A percentile compares a stretch with the other conserved stretches of the same genome.
Evolutionary conservation across 2,113 vertebrate genomes (phyloP).

Genomic region (Mugil cephalus): DNA sequence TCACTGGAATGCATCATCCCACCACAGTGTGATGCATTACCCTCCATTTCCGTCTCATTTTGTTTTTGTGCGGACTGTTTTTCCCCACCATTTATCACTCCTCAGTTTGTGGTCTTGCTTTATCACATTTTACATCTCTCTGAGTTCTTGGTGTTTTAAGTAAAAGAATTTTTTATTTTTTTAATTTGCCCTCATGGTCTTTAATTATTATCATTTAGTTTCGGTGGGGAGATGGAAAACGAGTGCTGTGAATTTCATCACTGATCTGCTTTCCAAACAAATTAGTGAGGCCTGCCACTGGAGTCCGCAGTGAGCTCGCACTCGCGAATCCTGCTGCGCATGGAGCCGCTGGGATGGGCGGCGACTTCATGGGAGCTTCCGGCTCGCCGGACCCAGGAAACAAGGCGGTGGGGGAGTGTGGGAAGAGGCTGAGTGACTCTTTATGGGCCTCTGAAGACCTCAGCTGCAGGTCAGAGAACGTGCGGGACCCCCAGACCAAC

Average conservation of each 20-base stretch:
- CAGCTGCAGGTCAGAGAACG: conserved; percentile 21
- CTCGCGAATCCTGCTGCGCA: conserved; percentile 35
- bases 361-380: conserved; percentile 51
- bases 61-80: conserved; percentile 24
- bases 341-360: conserved; percentile 1
- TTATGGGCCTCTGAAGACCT: conserved; percentile 70
- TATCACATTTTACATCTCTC: conserved; percentile 29
- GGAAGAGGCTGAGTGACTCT: conserved; percentile 64
- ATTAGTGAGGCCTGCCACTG: conserved; percentile 60
- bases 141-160: conserved; percentile 12
- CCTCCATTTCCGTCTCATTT: conserved; percentile 50
- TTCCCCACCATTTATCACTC: conserved; percentile 16
- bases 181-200: conserved; percentile 3
- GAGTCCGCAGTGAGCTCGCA: conserved; percentile 24
- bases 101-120: conserved; percentile 32
- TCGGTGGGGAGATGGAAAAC: conserved; percentile 66
- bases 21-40: conserved; percentile 32
- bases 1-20: conserved; percentile 61
- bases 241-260: conserved; percentile 72
- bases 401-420: conserved; percentile 36
- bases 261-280: conserved; percentile 80
- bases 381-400: conserved; percentile 46
- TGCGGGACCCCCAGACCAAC: conserved; percentile 29
- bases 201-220: conserved; percentile 22
- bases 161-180: conserved; percentile 1